These are phyloP conservation scores for Alectoris magna DNA, from an alignment of 2,797 vertebrate genomes.

Conservation along the genomic window DNA sequence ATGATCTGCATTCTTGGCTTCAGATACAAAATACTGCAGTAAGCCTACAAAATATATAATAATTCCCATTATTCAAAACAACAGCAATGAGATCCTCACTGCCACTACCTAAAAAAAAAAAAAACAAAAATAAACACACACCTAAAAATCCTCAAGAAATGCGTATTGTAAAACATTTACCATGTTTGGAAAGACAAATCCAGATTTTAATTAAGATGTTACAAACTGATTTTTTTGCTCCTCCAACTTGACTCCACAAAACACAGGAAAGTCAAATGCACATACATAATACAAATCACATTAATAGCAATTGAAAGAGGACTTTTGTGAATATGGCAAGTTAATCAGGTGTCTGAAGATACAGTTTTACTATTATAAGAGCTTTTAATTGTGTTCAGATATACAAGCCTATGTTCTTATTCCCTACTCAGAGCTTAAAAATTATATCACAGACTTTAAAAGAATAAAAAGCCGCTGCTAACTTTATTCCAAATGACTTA, in stretches of 20 bases:
- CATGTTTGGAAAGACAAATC: not conserved
- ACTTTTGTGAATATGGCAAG: not conserved
- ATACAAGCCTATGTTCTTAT: not conserved
- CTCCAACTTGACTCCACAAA: not conserved
- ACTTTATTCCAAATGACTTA: not conserved
- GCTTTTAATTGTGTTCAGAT: not conserved
- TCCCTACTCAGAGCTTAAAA: not conserved
- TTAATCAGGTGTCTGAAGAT: not conserved
- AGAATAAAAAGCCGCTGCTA: not conserved
- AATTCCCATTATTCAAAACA: not conserved
- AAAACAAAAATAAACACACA: no score
- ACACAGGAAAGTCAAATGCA: not conserved
- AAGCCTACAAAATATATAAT: conserved; percentile 82
- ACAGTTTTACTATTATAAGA: not conserved
- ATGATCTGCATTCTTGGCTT: conserved; percentile 96
- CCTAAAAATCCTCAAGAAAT: not conserved
- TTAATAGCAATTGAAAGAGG: not conserved
- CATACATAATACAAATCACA: not conserved
- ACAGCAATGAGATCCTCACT: not conserved
- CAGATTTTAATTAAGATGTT: not conserved
- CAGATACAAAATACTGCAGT: conserved; percentile 94
- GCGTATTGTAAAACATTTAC: not conserved
- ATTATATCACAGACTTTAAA: not conserved
- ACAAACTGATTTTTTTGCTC: not conserved
- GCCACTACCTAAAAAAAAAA: not conserved